These are phyloP conservation scores for Drosophila pallidifrons DNA, from an alignment of 1,140 invertebrate genomes.

Conservation along the genomic window DNA sequence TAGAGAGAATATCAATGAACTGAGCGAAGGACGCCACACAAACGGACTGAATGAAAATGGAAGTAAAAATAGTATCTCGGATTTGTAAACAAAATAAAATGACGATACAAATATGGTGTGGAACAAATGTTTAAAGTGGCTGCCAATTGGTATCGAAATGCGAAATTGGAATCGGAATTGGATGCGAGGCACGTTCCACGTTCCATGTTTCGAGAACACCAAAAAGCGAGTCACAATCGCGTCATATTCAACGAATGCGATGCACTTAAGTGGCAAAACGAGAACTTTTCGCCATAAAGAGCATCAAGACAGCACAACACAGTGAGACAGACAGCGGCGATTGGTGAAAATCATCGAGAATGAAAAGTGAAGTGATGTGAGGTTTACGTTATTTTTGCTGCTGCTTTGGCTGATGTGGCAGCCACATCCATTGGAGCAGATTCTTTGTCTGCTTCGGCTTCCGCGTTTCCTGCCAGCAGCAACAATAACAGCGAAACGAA, in stretches of 20 bases:
- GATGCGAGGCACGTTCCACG: slow-evolving; percentile 76
- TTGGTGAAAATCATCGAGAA: background rate
- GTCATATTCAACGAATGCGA: slow-evolving; percentile 7
- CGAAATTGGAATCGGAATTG: slow-evolving; percentile 43
- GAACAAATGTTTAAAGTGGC: slow-evolving; percentile 32
- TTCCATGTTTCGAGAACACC: slow-evolving; percentile 62
- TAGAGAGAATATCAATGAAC: slow-evolving; percentile 32
- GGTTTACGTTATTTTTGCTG: slow-evolving; percentile 59
- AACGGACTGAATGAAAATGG: slow-evolving; percentile 8
- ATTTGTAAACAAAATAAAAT: slow-evolving; percentile 8
- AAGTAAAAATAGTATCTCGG: slow-evolving; percentile 10
- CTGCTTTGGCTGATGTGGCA: slow-evolving; percentile 21
- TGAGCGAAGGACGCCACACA: slow-evolving; percentile 39
- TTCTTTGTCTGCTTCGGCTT: slow-evolving; percentile 40
- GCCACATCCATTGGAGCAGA: slow-evolving; percentile 21
- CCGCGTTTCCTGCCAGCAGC: slow-evolving; percentile 41
- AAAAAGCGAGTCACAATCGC: slow-evolving; percentile 42
- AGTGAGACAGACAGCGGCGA: background rate
- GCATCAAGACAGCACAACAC: slow-evolving; percentile 11
- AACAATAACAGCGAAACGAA: slow-evolving; percentile 29
- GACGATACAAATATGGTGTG: slow-evolving; percentile 35
- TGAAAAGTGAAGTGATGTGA: slow-evolving; percentile 6
- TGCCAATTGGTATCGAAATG: slow-evolving; percentile 39
- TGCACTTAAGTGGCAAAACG: slow-evolving; percentile 34
- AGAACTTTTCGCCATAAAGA: slow-evolving; percentile 36